Evolutionary conservation across 2,888 invertebrate genomes (phyloP).

Genomic region (Drosophila setosimentum): DNA sequence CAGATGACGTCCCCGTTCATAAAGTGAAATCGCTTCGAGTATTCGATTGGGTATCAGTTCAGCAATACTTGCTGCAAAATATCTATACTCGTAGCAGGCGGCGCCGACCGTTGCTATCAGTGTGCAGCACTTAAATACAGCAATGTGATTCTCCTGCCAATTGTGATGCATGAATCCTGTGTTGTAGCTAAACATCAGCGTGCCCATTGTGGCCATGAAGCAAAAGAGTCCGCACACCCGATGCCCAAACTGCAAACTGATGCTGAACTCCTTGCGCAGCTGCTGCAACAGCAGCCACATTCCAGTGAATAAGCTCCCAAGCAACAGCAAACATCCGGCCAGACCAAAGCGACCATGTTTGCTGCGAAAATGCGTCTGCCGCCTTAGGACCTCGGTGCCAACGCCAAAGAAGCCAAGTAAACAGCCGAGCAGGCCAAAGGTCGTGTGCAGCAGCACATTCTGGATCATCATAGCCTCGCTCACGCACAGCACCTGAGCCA

Average conservation of each 20-base stretch:
- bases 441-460: conserved; percentile 3
- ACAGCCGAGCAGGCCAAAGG: conserved; percentile 28
- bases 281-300: background rate
- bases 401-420: conserved; percentile 34
- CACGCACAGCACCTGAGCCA: conserved; percentile 31
- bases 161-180: conserved; percentile 44
- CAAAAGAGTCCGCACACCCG: conserved; percentile 17
- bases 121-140: conserved; percentile 19
- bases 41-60: background rate
- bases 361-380: conserved; percentile 10
- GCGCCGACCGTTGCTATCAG: conserved; percentile 7
- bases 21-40: background rate
- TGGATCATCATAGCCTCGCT: conserved; percentile 20
- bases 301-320: conserved; percentile 8
- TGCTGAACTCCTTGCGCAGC: background rate
- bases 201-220: conserved; percentile 19
- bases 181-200: conserved; percentile 43
- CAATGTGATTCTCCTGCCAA: conserved; percentile 24
- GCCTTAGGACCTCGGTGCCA: background rate
- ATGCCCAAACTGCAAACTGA: conserved; percentile 28
- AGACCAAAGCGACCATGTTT: conserved; percentile 47
- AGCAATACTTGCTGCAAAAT: background rate
- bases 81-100: background rate
- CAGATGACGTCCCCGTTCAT: background rate
- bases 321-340: conserved; percentile 7